Evolutionary conservation across 2,113 vertebrate species (phyloP), one percentile per base, ranked within the genome.

Genomic region (Nycticryphes semicollaris): DNA sequence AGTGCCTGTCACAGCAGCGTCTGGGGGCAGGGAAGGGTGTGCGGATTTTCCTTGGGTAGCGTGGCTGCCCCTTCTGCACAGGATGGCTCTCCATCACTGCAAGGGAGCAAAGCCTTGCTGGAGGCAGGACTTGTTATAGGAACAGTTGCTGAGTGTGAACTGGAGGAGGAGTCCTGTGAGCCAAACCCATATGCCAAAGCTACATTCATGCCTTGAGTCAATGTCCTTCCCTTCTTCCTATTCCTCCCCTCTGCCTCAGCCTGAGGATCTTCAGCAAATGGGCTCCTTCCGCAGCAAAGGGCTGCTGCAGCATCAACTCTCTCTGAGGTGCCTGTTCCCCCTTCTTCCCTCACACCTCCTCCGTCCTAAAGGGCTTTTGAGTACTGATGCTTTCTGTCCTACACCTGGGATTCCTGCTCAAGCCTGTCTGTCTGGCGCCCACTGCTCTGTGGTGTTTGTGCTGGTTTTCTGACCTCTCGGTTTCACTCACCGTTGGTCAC

Each of bases 1-100:
- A 75, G 37, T 0, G 0, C 50, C 68, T n/a, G 33, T 59, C 4
- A 8, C 8, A 1, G 72, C 25, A 4, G 7, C 0, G 0, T 21
- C 35, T 57, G 3, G 51, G 41, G 31, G 6, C 51, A 63, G 28
- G 14, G 4, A 76, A 7, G 16, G 33, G 4, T 0, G 0, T 14
- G 10, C 1, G 6, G 10, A 4, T 82, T 67, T 23, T 25, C 23
- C 23, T 68, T 0, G 0, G 12, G 39, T 31, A 22, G 27, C 1
- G 0, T 20, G 54, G 24, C 28, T 27, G 28, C 23, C 28, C 22
- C 25, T 59, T 41, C 24, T 12, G 10, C 70, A 8, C 0, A 0
- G 74, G 23, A 13, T 1, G 2, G 14, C 24, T 67, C 19, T 69
- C 37, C 18, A 1, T 14, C 6, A 1, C 39, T 51, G 67, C 64